phyloP scores from a whole-genome alignment of 2,888 invertebrate species.

The Lithosia quadra region DNA sequence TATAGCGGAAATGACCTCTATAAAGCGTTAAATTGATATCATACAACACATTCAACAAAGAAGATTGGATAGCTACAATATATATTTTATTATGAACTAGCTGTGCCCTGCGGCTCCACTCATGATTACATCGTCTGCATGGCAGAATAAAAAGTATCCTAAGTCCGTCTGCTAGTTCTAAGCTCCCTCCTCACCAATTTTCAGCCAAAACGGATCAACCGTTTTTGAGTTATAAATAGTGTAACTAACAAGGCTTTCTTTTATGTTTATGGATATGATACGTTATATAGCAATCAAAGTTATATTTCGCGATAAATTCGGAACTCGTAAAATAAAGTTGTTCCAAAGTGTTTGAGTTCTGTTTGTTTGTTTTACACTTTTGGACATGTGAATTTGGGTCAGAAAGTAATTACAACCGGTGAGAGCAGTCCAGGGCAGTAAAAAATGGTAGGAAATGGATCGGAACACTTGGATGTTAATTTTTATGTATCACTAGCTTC shows the following conservation, averaged over 20 bases:
- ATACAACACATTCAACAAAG: not conserved
- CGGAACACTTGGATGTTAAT: not conserved
- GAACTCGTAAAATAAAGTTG: slow-evolving; percentile 13
- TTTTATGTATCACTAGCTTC: not conserved
- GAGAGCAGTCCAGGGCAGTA: not conserved
- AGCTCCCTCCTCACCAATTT: too few species aligned
- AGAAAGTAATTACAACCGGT: slow-evolving; percentile 6
- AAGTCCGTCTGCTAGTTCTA: too few species aligned
- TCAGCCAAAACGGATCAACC: too few species aligned
- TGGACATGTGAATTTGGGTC: slow-evolving; percentile 6
- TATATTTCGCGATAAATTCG: slow-evolving; percentile 6
- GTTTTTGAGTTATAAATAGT: too few species aligned
- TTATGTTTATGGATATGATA: too few species aligned
- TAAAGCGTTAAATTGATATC: not conserved
- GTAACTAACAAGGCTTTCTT: too few species aligned
- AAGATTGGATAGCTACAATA: not conserved
- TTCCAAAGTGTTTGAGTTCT: slow-evolving; percentile 20
- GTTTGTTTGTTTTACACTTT: slow-evolving; percentile 12
- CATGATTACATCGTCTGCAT: too few species aligned
- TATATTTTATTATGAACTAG: not conserved
- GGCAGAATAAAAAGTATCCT: too few species aligned
- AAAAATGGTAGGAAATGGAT: not conserved
- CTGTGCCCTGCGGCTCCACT: too few species aligned
- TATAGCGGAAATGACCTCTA: not conserved
- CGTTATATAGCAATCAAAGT: slow-evolving; percentile 12